Conservation (phyloP, 2,797 vertebrate genomes). For the Cyclura pinguis region DNA sequence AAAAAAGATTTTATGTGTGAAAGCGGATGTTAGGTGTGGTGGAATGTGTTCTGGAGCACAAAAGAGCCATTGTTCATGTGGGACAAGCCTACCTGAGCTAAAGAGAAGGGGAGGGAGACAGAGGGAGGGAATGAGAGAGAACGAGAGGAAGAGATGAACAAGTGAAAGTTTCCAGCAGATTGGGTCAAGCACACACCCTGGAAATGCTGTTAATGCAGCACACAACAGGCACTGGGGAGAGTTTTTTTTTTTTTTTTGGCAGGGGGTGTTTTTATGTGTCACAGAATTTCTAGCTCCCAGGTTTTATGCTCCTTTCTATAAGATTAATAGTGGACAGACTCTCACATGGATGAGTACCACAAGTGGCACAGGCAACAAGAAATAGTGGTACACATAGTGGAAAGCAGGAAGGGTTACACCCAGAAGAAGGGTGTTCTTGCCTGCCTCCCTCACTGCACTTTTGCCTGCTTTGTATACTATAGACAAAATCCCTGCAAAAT, state of each 20-base stretch:
- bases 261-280: slow-evolving; percentile 60
- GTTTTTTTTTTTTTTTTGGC: background rate
- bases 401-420: no score
- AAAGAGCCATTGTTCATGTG: slow-evolving; percentile 81
- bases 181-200: background rate
- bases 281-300: slow-evolving; percentile 74
- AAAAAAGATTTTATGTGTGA: slow-evolving; percentile 78
- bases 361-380: slow-evolving; percentile 35
- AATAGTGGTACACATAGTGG: no score
- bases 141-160: background rate
- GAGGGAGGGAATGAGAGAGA: background rate
- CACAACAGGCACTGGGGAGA: background rate
- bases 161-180: background rate
- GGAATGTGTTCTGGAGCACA: slow-evolving; percentile 80
- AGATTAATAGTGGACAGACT: slow-evolving; percentile 70
- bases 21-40: slow-evolving; percentile 75
- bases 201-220: background rate
- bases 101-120: slow-evolving; percentile 66
- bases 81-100: slow-evolving; percentile 82
- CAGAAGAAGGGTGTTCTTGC: background rate
- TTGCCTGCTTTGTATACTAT: background rate
- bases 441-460: background rate
- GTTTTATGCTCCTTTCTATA: slow-evolving; percentile 82
- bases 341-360: background rate
- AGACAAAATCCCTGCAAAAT: background rate